Evolutionary conservation across 1,140 invertebrate genomes (phyloP).

Genomic region (Camponotus vicinus): DNA sequence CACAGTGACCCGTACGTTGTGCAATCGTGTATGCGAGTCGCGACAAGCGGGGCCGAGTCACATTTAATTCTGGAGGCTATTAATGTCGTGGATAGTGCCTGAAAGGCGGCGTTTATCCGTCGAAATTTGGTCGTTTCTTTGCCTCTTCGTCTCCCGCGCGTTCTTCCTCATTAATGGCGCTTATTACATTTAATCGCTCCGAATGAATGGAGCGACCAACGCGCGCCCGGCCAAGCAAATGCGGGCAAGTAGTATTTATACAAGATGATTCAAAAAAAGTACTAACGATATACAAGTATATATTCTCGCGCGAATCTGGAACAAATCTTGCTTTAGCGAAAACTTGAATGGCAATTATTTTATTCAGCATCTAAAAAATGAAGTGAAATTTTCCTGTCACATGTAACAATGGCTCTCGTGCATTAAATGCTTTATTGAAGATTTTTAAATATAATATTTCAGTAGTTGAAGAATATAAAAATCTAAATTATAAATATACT

Average conservation of each 20-base stretch:
- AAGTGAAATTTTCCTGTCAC: not conserved
- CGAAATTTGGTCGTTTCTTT: constrained; percentile 65
- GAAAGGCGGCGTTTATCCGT: constrained; percentile 78
- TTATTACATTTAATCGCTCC: constrained; percentile 71
- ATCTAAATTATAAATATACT: not conserved
- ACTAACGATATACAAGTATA: not conserved
- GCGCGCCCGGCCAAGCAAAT: not conserved
- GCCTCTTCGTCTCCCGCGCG: constrained; percentile 60
- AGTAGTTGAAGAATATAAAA: not conserved
- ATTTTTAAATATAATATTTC: not conserved
- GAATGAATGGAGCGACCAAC: constrained; percentile 55
- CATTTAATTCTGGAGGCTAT: constrained; percentile 79
- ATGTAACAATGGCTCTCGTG: not conserved
- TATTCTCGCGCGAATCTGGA: not conserved
- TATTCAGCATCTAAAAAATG: not conserved
- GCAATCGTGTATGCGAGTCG: constrained; percentile 44
- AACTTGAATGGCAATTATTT: not conserved
- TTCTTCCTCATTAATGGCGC: constrained; percentile 68
- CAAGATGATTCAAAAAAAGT: constrained; percentile 7
- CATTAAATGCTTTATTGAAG: not conserved
- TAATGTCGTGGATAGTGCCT: constrained; percentile 77
- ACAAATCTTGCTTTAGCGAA: not conserved
- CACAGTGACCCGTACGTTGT: not conserved
- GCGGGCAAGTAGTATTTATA: not conserved
- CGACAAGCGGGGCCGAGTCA: constrained; percentile 46